A percentile compares a stretch with the other conserved stretches of the same genome.
phyloP scores from a whole-genome alignment of 1,140 invertebrate genomes.

The Eulimnadia texana region DNA sequence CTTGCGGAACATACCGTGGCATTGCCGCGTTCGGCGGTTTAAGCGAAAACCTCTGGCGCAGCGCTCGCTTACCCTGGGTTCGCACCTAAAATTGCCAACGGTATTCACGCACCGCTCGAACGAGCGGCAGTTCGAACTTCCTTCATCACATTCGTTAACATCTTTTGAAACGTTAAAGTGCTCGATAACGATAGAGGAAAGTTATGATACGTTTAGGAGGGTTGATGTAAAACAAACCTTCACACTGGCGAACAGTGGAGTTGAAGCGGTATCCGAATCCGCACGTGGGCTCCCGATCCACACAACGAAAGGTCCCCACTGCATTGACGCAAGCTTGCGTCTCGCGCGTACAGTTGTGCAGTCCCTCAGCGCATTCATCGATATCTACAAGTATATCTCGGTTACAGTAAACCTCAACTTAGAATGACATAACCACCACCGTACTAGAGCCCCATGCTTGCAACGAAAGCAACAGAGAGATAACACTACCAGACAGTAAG shows the following conservation, averaged over 20 bases:
- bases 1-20: constrained; percentile 18
- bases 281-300: constrained; percentile 33
- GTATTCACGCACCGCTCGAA: constrained; percentile 27
- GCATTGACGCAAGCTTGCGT: constrained; percentile 55
- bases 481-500: too few relatives aligned
- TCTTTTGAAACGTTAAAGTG: constrained; percentile 30
- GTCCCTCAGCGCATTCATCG: constrained; percentile 47
- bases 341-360: constrained; percentile 42
- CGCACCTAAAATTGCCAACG: constrained; percentile 28
- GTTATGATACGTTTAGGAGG: too few relatives aligned
- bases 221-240: constrained; percentile 41
- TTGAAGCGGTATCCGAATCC: constrained; percentile 51
- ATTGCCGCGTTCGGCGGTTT: constrained; percentile 14
- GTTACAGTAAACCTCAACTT: too few relatives aligned
- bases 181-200: not conserved
- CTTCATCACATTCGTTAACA: constrained; percentile 40
- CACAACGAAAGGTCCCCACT: constrained; percentile 46
- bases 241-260: constrained; percentile 34
- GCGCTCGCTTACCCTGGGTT: constrained; percentile 1
- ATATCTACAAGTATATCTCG: constrained; percentile 39
- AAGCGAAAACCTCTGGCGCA: constrained; percentile 19
- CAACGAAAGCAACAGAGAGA: not conserved
- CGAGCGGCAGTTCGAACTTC: constrained; percentile 21
- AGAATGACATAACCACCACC: not conserved
- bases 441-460: not conserved